Evolutionary conservation across 2,113 vertebrate species (phyloP), one percentile per base, ranked within the genome.

Genomic region (Polypterus senegalus): DNA sequence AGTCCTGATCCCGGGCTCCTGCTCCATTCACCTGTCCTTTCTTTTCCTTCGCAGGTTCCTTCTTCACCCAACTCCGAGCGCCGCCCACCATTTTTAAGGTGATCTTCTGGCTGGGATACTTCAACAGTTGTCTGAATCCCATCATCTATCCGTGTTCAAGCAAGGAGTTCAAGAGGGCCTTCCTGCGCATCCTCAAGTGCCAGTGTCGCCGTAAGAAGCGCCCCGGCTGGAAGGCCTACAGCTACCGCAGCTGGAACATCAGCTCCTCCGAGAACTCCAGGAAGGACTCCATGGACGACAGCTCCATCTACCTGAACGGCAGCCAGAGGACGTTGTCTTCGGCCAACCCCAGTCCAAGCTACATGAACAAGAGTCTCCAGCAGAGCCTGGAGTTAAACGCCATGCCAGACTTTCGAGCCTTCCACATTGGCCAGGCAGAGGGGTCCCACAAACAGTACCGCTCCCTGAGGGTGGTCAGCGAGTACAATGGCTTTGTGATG

Each of bases 91-190:
- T 98, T 74, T 96, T 94, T 81, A 96, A 92, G 73, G 92, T 98
- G 59, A 92, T 97, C 75, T 98, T 98, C 84, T 98, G 94, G 94
- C 85, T 98, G 52, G 94, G 94, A 65, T 98, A 98, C 76, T 98
- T 96, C 81, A 98, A 98, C 87, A 97, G 94, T 81, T 98, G 94
- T 79, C 77, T 98, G 75, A 98, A 98, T 72, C 94, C 94, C 68
- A 92, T 98, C 82, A 97, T 98, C 78, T 98, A 98, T 76, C 94
- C 94, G 54, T 98, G 92, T 81, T 95, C 92, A 78, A 98, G 91
- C 83, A 91, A 95, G 7, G 94, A 98, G 81, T 98, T 98, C 79
- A 98, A 98, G 83, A 77, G 92, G 71, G 94, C 94, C 74, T 98
- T 98, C 72, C 83, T 95, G 68, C 93, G 88, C 64, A 91, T 97